Conservation (phyloP, 1,140 invertebrate species). For the Dendrolimus kikuchii region DNA sequence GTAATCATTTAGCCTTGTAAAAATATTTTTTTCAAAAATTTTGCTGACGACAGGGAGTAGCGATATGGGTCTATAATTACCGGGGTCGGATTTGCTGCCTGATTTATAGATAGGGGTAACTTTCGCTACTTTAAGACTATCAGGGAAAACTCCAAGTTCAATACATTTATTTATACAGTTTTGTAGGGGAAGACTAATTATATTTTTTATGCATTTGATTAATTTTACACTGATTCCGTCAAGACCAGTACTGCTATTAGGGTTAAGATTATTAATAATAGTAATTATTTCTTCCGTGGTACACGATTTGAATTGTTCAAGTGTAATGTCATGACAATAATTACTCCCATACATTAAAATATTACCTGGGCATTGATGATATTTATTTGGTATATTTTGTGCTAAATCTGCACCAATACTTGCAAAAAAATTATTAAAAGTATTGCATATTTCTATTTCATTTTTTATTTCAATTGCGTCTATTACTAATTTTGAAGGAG, state of each 20-base stretch:
- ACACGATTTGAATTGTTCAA: slow-evolving; percentile 2
- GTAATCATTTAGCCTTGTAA: no score
- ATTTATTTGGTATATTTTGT: slow-evolving; percentile 4
- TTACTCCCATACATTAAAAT: slow-evolving; percentile 8
- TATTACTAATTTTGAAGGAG: slow-evolving; percentile 13
- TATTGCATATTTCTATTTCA: slow-evolving; percentile 14
- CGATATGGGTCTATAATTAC: slow-evolving; percentile 5
- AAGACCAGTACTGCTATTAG: slow-evolving; percentile 6
- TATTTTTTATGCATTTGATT: slow-evolving; percentile 5
- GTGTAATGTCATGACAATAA: neutral
- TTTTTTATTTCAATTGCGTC: slow-evolving; percentile 7
- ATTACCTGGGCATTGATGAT: slow-evolving; percentile 2
- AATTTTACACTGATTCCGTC: slow-evolving; percentile 7
- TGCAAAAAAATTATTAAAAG: slow-evolving; percentile 20
- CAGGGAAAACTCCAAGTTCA: slow-evolving; percentile 1
- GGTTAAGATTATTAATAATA: slow-evolving; percentile 6
- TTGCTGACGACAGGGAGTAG: slow-evolving; percentile 4
- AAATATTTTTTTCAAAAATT: neutral
- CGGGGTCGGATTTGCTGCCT: slow-evolving; percentile 4
- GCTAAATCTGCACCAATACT: slow-evolving; percentile 5
- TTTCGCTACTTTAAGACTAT: slow-evolving; percentile 3
- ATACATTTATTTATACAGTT: slow-evolving; percentile 7
- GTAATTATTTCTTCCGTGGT: slow-evolving; percentile 4
- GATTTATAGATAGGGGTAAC: slow-evolving; percentile 9
- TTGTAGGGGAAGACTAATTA: neutral